Evolutionary conservation across 1,140 invertebrate genomes (phyloP).

Genomic region (Maconellicoccus hirsutus): DNA sequence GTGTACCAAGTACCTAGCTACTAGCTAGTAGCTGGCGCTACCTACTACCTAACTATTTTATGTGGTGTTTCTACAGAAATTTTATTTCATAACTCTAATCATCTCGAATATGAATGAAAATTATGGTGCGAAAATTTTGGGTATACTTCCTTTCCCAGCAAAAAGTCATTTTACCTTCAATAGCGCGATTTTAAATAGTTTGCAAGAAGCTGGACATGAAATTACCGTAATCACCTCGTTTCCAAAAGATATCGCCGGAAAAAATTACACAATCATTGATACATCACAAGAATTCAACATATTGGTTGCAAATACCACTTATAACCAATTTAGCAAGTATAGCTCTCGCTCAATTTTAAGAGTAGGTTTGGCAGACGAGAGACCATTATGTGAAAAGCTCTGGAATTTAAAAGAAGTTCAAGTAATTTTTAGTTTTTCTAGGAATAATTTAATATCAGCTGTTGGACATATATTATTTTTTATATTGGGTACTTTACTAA

Average conservation of each 20-base stretch:
- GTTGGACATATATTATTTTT: too few species aligned
- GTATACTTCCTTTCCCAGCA: conserved; percentile 29
- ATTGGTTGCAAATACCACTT: background rate
- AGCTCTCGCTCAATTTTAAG: background rate
- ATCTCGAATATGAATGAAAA: too few species aligned
- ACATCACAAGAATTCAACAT: background rate
- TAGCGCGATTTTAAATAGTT: conserved; percentile 30
- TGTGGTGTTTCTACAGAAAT: too few species aligned
- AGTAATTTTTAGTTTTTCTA: too few species aligned
- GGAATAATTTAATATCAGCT: too few species aligned
- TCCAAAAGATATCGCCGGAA: background rate
- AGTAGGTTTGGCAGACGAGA: background rate
- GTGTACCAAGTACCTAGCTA: too few species aligned
- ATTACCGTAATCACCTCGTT: conserved; percentile 35
- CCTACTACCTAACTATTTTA: too few species aligned
- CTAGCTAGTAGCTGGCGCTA: too few species aligned
- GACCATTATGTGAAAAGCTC: background rate
- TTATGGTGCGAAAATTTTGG: conserved; percentile 29
- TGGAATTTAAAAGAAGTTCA: background rate
- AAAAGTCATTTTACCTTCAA: conserved; percentile 35
- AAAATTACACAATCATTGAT: conserved; percentile 20
- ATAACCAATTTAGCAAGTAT: background rate
- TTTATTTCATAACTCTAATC: too few species aligned
- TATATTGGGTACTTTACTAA: too few species aligned
- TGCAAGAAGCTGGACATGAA: conserved; percentile 32